Conservation (phyloP, 1,140 invertebrate genomes). For the Drosophila neocordata region DNA sequence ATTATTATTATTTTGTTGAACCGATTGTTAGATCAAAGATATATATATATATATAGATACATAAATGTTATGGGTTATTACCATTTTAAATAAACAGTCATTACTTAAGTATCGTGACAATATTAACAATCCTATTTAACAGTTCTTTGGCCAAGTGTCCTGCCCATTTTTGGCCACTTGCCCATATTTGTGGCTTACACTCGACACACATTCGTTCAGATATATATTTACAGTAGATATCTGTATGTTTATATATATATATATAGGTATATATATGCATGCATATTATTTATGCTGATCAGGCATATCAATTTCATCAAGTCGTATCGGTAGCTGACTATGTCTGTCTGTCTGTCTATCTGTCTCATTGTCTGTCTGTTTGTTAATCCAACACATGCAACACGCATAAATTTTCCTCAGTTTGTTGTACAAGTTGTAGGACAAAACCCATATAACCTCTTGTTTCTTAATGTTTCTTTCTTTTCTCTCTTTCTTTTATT, state of each 20-base stretch:
- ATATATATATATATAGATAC: too few species aligned
- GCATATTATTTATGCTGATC: conserved; percentile 51
- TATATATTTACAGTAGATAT: neutral
- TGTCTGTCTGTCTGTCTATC: conserved; percentile 19
- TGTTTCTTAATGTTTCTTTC: conserved; percentile 32
- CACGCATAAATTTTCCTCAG: conserved; percentile 57
- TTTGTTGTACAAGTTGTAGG: conserved; percentile 51
- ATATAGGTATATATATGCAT: neutral
- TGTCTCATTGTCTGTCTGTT: conserved; percentile 10
- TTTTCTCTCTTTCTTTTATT: conserved; percentile 9
- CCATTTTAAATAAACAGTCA: neutral
- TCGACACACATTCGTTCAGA: conserved; percentile 10
- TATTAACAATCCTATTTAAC: conserved; percentile 8
- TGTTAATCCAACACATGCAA: conserved; percentile 45
- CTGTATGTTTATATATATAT: too few species aligned
- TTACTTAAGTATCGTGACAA: conserved; percentile 1
- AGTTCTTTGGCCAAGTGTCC: conserved; percentile 7
- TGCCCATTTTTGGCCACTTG: conserved; percentile 33
- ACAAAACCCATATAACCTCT: conserved; percentile 26
- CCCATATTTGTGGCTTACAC: conserved; percentile 22
- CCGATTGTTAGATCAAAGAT: too few species aligned
- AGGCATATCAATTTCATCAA: conserved; percentile 50
- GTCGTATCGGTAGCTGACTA: conserved; percentile 25
- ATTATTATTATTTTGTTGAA: neutral
- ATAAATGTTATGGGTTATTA: neutral